Base-by-base conservation (phyloP, 2,888 invertebrate genomes). In the Eudasyphora cyanicolor region DNA sequence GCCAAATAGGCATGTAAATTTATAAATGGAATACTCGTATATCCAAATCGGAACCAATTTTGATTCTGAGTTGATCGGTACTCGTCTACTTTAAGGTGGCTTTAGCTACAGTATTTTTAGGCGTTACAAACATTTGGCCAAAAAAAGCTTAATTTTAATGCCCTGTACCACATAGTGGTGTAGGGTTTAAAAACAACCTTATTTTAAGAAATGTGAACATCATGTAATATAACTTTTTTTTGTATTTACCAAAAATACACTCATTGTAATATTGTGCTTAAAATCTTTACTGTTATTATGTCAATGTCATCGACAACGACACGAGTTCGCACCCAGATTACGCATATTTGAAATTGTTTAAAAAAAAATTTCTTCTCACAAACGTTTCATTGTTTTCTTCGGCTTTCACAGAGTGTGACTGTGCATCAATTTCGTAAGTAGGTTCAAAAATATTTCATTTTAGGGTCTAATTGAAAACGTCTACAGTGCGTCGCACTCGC, bases 361-460 rank as follows among this genome's bases (percentile, higher is more conserved):
- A 38, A n/a, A n/a, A 8, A 38, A 14, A 27, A 5, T 57, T 57
- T 67, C 14, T 0, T 38, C 45, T 57, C 24, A 45, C 67, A 67
- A 42, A 2, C 5, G 12, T 45, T 45, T 42, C 6, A 32, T 67
- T 67, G 67, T 67, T 67, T 17, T 24, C 42, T 86, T 85, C 73
- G 83, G n/a, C 80, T 87, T 87, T 88, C 85, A 82, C 12, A 19
- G 38, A 1, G 24, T 57, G n/a, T 57, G n/a, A 38, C 8, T 32
- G 8, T 32, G 32, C 8, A 32, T 32, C 32, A 5, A 38, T 38
- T 38, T 38, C 32, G 8, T 6, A 38, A 38, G n/a, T n/a, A 49
- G 19, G 19, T 10, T 19, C 19, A 17, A 10, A 7, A 17, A 45
- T 27, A 60, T 74, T 74, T 27, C 60, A 21, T 24, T 45, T 2